Percentiles rank a stretch among this genome's conserved stretches.
Conservation (phyloP, 2,888 invertebrate genomes). For the Reticulitermes lucifugus region DNA sequence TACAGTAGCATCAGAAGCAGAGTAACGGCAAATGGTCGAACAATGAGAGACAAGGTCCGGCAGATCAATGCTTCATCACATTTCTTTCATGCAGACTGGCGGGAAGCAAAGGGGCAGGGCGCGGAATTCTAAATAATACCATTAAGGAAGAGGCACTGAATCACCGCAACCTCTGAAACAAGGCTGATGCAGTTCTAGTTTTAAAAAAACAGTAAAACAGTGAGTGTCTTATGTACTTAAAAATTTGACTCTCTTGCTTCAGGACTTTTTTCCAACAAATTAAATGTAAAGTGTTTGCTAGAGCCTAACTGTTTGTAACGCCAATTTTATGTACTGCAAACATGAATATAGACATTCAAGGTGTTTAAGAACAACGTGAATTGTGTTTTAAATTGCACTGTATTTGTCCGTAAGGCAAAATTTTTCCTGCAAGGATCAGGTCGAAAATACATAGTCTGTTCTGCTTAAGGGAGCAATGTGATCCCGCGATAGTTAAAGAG, state of each 20-base stretch:
- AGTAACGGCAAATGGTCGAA: not conserved
- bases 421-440: not conserved
- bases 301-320: not conserved
- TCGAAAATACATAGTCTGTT: not conserved
- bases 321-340: not conserved
- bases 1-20: not conserved
- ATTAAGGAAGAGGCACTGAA: conserved; percentile 37
- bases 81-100: not conserved
- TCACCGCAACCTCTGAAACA: conserved; percentile 15
- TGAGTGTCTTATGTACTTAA: not conserved
- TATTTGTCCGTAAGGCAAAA: conserved; percentile 25
- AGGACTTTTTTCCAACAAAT: conserved; percentile 1
- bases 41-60: not conserved
- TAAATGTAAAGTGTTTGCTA: conserved; percentile 8
- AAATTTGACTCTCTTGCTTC: not conserved
- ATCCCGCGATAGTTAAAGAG: not conserved
- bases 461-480: not conserved
- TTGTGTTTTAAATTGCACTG: conserved; percentile 25
- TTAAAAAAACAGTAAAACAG: not conserved
- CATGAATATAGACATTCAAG: conserved; percentile 1
- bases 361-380: conserved; percentile 30
- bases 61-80: conserved; percentile 13
- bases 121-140: conserved; percentile 40
- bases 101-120: not conserved
- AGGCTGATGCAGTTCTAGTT: not conserved